These are phyloP conservation scores for Mesochorus sp. DNA, from an alignment of 2,888 invertebrate genomes.

Conservation along the genomic window DNA sequence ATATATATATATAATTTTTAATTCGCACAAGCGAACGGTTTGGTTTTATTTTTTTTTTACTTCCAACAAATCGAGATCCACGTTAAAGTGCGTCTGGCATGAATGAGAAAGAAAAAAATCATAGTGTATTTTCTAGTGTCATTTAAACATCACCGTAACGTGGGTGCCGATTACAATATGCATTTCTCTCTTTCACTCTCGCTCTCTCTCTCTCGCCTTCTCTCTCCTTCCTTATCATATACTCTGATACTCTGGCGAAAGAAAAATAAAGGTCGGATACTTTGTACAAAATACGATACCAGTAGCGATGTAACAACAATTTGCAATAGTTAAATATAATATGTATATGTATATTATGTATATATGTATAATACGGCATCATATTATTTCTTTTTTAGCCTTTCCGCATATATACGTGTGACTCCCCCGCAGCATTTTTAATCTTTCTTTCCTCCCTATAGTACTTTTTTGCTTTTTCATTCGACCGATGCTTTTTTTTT, in stretches of 20 bases:
- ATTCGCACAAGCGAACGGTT: conserved; percentile 44
- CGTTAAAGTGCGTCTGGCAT: neutral
- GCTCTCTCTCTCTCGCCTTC: conserved; percentile 49
- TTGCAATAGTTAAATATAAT: conserved; percentile 81
- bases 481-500: neutral
- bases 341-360: conserved; percentile 71
- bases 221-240: conserved; percentile 64
- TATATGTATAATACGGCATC: conserved; percentile 64
- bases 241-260: conserved; percentile 71
- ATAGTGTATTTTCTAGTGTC: neutral
- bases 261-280: conserved; percentile 76
- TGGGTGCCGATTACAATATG: conserved; percentile 45
- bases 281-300: conserved; percentile 81
- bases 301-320: conserved; percentile 81
- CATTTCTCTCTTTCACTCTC: conserved; percentile 40
- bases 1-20: conserved; percentile 29
- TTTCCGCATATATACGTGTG: conserved; percentile 39
- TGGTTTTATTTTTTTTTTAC: neutral
- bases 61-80: conserved; percentile 21
- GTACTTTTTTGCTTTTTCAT: neutral
- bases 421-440: conserved; percentile 19
- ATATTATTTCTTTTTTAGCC: conserved; percentile 38
- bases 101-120: conserved; percentile 1
- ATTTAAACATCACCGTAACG: conserved; percentile 31
- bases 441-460: neutral